Conservation (phyloP, 2,113 vertebrate genomes). For the Anser cygnoides region DNA sequence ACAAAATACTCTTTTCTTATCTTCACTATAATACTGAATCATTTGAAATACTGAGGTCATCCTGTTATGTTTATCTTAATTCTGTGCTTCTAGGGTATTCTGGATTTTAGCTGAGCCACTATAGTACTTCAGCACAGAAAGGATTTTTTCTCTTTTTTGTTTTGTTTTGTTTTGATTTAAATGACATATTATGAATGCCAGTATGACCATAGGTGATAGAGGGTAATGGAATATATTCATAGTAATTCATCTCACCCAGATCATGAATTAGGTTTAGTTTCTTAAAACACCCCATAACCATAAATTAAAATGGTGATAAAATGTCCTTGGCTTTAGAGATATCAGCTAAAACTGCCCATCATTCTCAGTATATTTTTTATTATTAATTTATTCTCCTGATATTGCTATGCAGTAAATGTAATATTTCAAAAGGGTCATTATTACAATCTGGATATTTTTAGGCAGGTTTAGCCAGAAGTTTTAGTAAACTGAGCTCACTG, state of each 20-base stretch:
- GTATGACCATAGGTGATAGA: neutral
- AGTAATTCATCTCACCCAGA: neutral
- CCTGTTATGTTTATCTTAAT: neutral
- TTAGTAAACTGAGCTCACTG: neutral
- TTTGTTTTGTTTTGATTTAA: neutral
- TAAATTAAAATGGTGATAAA: conserved; percentile 54
- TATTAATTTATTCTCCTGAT: neutral
- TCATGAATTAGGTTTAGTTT: conserved; percentile 24
- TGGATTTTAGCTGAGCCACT: neutral
- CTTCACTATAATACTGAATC: neutral
- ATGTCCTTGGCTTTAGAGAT: conserved; percentile 9
- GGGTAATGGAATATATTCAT: conserved; percentile 16
- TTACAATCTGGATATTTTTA: neutral
- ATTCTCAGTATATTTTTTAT: neutral
- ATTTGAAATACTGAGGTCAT: neutral
- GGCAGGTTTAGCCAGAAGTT: neutral
- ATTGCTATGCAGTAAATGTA: neutral
- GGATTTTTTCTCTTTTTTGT: neutral
- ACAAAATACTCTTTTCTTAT: conserved; percentile 4
- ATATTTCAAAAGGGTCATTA: neutral
- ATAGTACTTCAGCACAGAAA: neutral
- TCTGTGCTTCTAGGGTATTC: neutral
- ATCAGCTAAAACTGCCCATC: neutral
- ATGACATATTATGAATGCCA: neutral
- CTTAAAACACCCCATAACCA: conserved; percentile 9